phyloP scores from a whole-genome alignment of 2,113 vertebrate genomes.

The Sylvietta virens region DNA sequence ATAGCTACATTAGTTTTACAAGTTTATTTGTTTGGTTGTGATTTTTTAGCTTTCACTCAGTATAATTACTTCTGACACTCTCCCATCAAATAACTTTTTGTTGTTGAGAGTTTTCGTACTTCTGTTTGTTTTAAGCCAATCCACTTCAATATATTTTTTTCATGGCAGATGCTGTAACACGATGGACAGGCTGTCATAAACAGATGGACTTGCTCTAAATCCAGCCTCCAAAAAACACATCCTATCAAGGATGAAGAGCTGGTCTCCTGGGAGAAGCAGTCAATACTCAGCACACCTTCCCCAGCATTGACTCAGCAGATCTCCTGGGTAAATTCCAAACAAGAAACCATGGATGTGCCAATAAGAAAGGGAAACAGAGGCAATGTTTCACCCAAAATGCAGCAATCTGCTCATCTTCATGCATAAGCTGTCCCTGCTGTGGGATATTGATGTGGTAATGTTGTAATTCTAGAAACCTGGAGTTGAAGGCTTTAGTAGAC shows the following conservation, averaged over 20 bases:
- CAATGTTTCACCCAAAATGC: neutral
- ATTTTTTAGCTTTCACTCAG: neutral
- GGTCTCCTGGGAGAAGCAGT: neutral
- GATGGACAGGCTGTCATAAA: slow-evolving; percentile 4
- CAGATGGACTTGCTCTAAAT: slow-evolving; percentile 11
- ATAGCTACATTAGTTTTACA: slow-evolving; percentile 7
- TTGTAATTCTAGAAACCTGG: too few species aligned
- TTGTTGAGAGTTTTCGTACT: neutral
- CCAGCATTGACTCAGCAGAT: neutral
- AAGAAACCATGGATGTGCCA: accelerated
- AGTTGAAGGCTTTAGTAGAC: too few species aligned
- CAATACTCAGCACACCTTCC: neutral
- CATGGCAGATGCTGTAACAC: neutral
- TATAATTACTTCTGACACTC: slow-evolving; percentile 14
- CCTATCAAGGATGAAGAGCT: neutral
- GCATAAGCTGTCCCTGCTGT: neutral
- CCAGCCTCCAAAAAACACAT: neutral
- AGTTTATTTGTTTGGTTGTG: slow-evolving; percentile 2
- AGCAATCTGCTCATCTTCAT: neutral
- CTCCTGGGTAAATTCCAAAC: neutral
- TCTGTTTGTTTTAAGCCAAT: neutral
- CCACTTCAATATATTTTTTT: neutral
- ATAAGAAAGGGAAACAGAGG: neutral
- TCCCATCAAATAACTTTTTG: neutral
- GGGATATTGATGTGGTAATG: neutral